Conservation (phyloP, 2,113 vertebrate species). For the Xerus inauris region DNA sequence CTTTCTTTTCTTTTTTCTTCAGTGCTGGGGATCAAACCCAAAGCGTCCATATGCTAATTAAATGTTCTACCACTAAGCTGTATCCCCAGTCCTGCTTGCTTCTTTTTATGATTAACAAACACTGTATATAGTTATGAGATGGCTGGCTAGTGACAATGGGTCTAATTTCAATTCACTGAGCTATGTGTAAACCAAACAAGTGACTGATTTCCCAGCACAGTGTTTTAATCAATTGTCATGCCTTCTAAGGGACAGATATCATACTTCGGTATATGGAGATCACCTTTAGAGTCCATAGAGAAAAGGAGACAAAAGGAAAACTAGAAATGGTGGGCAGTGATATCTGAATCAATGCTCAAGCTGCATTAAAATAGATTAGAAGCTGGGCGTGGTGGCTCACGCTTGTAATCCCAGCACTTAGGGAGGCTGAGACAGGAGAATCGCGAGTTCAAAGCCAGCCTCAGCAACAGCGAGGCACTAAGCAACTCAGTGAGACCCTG, state of each 20-base stretch:
- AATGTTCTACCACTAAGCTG: not conserved
- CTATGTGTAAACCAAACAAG: not conserved
- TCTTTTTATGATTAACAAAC: not conserved
- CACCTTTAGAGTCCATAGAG: not conserved
- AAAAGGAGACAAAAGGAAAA: slow-evolving; percentile 15
- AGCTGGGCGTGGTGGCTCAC: too few relatives aligned
- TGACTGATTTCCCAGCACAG: not conserved
- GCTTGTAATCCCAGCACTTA: too few relatives aligned
- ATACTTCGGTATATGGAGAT: not conserved
- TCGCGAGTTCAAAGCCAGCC: too few relatives aligned
- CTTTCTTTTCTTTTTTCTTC: not conserved
- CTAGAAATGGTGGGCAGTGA: not conserved
- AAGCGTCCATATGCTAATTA: not conserved
- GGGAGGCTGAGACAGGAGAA: too few relatives aligned
- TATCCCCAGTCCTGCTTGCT: not conserved
- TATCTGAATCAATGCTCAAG: not conserved
- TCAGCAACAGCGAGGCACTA: too few relatives aligned
- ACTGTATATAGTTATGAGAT: slow-evolving; percentile 37
- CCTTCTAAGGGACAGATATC: not conserved
- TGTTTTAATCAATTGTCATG: not conserved
- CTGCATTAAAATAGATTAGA: not conserved
- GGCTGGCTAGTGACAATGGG: not conserved
- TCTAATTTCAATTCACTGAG: slow-evolving; percentile 26
- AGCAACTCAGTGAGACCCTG: too few relatives aligned
- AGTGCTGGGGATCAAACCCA: not conserved